These are phyloP conservation scores for Catotricha subobsoleta DNA, from an alignment of 2,888 invertebrate genomes.

Conservation along the genomic window DNA sequence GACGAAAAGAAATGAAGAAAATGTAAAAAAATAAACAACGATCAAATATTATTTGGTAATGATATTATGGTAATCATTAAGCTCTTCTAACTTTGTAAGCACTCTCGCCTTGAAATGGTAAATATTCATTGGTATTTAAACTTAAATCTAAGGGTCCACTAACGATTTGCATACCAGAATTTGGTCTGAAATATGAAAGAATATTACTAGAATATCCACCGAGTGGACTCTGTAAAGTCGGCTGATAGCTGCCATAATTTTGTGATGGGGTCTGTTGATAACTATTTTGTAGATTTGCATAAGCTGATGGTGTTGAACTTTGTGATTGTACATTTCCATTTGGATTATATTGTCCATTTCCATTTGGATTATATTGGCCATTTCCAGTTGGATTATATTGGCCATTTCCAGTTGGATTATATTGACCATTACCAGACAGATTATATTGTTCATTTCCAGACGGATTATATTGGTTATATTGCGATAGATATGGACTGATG, in stretches of 20 bases:
- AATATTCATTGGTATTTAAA: constrained; percentile 25
- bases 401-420: background rate
- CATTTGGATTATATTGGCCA: background rate
- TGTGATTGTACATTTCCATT: background rate
- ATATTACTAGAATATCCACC: constrained; percentile 1
- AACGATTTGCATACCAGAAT: constrained; percentile 22
- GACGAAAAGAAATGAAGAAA: no score
- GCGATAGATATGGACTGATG: constrained; percentile 20
- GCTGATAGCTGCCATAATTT: background rate
- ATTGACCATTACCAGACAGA: background rate
- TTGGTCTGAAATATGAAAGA: constrained; percentile 21
- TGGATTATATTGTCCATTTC: background rate
- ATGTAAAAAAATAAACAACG: no score
- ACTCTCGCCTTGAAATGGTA: constrained; percentile 15
- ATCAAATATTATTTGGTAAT: no score
- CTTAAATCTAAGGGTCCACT: constrained; percentile 14
- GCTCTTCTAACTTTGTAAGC: constrained; percentile 2
- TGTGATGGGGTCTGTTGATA: background rate
- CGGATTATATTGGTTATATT: constrained; percentile 4
- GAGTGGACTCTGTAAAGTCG: background rate
- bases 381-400: background rate
- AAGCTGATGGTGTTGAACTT: background rate
- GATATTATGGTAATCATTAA: no score
- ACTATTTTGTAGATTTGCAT: background rate
- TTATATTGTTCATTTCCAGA: background rate